phyloP scores from a whole-genome alignment of 1,140 invertebrate species.

The Drosophila repletoides region DNA sequence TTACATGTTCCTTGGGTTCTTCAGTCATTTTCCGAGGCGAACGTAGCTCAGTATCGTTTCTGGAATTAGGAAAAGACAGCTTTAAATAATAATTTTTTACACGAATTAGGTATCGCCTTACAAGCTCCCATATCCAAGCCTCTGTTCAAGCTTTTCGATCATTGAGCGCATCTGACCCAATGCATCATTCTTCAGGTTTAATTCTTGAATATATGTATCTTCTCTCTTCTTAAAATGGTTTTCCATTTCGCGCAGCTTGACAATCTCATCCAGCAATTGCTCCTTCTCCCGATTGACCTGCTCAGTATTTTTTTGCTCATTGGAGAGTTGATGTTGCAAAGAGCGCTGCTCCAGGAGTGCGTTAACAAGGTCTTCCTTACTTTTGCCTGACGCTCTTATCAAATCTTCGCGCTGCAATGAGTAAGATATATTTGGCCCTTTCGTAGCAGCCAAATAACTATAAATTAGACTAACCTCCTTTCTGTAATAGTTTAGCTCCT shows the following conservation, averaged over 20 bases:
- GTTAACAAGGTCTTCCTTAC: conserved; percentile 37
- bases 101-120: too few relatives aligned
- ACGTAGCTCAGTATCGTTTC: too few relatives aligned
- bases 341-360: conserved; percentile 41
- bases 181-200: conserved; percentile 20
- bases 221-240: background rate
- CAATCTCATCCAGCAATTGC: conserved; percentile 27
- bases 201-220: background rate
- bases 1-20: background rate
- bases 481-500: conserved; percentile 11
- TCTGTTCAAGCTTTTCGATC: conserved; percentile 1
- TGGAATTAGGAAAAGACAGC: too few relatives aligned
- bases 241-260: background rate
- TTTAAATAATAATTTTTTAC: too few relatives aligned
- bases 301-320: conserved; percentile 24
- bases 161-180: background rate
- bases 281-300: conserved; percentile 29
- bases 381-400: conserved; percentile 10
- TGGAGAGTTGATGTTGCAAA: conserved; percentile 25
- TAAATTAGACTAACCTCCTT: conserved; percentile 21
- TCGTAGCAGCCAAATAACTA: background rate
- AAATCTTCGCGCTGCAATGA: conserved; percentile 22
- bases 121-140: background rate
- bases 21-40: too few relatives aligned
- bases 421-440: background rate